These are phyloP conservation scores for Ceyx cyanopectus DNA, from an alignment of 2,113 vertebrate species.

Conservation along the genomic window DNA sequence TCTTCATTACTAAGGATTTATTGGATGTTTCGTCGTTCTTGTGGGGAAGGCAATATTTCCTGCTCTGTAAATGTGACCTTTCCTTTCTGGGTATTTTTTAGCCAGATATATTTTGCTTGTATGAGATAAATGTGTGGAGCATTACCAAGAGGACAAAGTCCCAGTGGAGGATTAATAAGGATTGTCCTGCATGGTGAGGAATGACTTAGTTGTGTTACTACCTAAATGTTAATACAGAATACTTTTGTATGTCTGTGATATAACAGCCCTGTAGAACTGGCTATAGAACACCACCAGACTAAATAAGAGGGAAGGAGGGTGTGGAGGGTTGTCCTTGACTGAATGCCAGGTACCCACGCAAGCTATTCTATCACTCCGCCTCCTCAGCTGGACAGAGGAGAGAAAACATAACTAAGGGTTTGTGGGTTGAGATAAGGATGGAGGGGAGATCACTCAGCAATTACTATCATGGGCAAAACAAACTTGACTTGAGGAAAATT, in stretches of 20 bases:
- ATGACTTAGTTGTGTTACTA: not conserved
- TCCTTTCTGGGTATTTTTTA: conserved; percentile 44
- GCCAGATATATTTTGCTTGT: conserved; percentile 1
- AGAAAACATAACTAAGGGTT: not conserved
- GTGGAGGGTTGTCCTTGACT: not conserved
- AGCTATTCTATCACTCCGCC: not conserved
- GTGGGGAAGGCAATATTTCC: conserved; percentile 29
- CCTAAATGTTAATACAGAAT: not conserved
- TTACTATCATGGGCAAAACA: not conserved
- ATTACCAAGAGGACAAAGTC: not conserved
- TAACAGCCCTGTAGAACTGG: not conserved
- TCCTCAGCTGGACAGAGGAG: not conserved
- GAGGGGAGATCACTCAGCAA: not conserved
- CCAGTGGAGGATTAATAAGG: conserved; percentile 3
- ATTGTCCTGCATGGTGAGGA: not conserved
- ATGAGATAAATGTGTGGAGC: conserved; percentile 18
- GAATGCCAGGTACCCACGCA: not conserved
- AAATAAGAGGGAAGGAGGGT: not conserved
- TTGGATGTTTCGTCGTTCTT: conserved; percentile 16
- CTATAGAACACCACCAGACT: not conserved
- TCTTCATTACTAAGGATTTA: conserved; percentile 60
- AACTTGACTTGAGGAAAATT: not conserved
- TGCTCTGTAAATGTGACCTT: conserved; percentile 56
- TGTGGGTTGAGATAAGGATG: not conserved
- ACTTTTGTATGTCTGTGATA: not conserved